Conservation (phyloP, 1,140 invertebrate species). For the Hyles vespertilio region DNA sequence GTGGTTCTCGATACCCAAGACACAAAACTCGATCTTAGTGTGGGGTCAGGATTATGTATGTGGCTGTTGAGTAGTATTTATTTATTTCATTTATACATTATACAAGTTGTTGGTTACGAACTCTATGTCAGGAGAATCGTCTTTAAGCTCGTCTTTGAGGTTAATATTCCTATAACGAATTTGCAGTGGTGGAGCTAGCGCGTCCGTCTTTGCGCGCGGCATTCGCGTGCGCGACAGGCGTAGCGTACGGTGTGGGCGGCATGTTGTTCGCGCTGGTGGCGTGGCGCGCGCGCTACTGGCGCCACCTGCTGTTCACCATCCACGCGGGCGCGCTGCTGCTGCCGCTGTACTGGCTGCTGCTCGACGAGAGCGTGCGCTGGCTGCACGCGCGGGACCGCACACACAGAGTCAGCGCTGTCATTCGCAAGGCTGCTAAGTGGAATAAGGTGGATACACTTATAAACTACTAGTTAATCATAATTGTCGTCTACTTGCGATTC, state of each 20-base stretch:
- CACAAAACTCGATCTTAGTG: too few species aligned
- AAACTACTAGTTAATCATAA: too few species aligned
- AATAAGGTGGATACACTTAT: conserved; percentile 39
- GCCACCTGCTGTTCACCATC: conserved; percentile 36
- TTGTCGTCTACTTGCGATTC: too few species aligned
- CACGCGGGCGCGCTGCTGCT: conserved; percentile 55
- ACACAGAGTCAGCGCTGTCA: conserved; percentile 16
- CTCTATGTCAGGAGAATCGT: background rate
- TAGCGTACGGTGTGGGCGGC: conserved; percentile 57
- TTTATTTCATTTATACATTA: too few species aligned
- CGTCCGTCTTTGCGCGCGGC: conserved; percentile 48
- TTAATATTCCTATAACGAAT: conserved; percentile 1
- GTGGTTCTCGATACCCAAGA: too few species aligned
- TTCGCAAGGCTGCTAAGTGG: conserved; percentile 48
- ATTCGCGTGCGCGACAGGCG: conserved; percentile 55
- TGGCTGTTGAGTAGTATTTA: too few species aligned
- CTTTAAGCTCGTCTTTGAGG: background rate
- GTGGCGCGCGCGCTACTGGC: conserved; percentile 41
- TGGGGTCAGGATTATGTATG: too few species aligned
- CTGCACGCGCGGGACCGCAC: conserved; percentile 76
- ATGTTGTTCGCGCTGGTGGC: conserved; percentile 46
- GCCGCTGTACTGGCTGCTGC: conserved; percentile 47
- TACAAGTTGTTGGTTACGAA: background rate
- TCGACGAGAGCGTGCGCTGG: conserved; percentile 77
- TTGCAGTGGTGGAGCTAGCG: conserved; percentile 54